Conservation (phyloP, 2,888 invertebrate genomes). For the Cephus rjabovi region DNA sequence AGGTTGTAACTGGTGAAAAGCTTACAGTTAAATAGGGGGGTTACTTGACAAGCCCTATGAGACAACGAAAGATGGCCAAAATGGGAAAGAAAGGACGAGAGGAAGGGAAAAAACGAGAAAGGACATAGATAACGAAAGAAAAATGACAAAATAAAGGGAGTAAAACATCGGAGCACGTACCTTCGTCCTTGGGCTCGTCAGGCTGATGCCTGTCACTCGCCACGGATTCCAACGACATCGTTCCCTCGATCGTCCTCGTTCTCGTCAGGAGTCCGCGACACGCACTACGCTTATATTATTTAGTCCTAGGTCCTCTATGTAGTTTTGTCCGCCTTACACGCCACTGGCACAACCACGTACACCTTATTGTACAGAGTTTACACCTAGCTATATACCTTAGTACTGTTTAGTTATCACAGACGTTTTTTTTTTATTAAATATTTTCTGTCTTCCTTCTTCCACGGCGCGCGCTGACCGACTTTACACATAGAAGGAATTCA, state of each 20-base stretch:
- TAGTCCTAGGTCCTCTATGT: constrained; percentile 9
- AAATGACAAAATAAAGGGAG: too few species aligned
- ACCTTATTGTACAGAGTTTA: constrained; percentile 48
- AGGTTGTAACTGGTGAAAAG: too few species aligned
- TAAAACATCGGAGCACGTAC: constrained; percentile 28
- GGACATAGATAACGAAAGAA: too few species aligned
- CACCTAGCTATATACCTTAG: constrained; percentile 50
- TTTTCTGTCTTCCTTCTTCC: constrained; percentile 29
- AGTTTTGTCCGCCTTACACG: constrained; percentile 1
- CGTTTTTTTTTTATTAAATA: constrained; percentile 41
- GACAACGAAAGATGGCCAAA: too few species aligned
- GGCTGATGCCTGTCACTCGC: constrained; percentile 56
- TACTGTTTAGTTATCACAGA: constrained; percentile 63
- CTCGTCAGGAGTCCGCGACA: constrained; percentile 33
- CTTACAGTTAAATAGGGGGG: too few species aligned
- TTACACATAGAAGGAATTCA: constrained; percentile 7
- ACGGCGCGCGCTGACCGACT: constrained; percentile 13
- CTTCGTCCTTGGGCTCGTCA: constrained; percentile 46
- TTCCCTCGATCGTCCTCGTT: constrained; percentile 25
- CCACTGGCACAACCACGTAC: constrained; percentile 27
- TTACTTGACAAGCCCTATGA: too few species aligned
- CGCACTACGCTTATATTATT: constrained; percentile 23
- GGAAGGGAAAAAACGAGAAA: too few species aligned
- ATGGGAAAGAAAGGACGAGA: too few species aligned
- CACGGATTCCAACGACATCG: constrained; percentile 58